Percentiles rank a stretch among this genome's conserved stretches.
phyloP scores from a whole-genome alignment of 2,113 vertebrate species.

The Sebastes schlegelii region DNA sequence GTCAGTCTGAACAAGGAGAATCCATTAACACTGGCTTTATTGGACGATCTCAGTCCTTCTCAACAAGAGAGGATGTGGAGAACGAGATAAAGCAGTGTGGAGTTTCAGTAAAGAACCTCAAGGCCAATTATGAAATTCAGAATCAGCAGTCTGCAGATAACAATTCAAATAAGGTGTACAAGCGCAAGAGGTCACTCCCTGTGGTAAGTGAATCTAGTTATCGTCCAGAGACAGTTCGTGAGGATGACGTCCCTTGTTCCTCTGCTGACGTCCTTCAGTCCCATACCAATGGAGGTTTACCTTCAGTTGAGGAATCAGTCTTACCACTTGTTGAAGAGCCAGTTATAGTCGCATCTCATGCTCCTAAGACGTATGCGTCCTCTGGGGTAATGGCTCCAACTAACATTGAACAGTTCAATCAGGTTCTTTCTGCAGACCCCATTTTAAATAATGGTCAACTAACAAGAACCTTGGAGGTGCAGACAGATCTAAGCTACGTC shows the following conservation, averaged over 20 bases:
- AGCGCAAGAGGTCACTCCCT: conserved; percentile 84
- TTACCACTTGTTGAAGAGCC: conserved; percentile 77
- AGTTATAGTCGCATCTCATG: conserved; percentile 68
- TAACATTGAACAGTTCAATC: conserved; percentile 73
- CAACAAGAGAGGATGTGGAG: conserved; percentile 90
- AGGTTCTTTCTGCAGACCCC: conserved; percentile 68
- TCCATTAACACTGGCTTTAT: conserved; percentile 73
- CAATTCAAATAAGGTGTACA: conserved; percentile 81
- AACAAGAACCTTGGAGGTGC: conserved; percentile 81
- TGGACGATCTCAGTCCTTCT: conserved; percentile 90
- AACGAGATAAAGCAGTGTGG: conserved; percentile 93
- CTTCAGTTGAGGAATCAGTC: conserved; percentile 54
- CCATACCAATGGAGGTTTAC: conserved; percentile 50
- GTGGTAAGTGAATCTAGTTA: conserved; percentile 74
- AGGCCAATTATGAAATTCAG: conserved; percentile 91
- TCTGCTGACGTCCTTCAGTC: conserved; percentile 39
- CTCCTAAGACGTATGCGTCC: conserved; percentile 65
- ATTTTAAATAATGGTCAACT: conserved; percentile 81
- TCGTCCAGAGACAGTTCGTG: conserved; percentile 81
- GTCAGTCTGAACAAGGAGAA: conserved; percentile 52
- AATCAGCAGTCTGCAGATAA: conserved; percentile 65
- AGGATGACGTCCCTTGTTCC: conserved; percentile 81
- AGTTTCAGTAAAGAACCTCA: conserved; percentile 93
- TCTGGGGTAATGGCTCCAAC: conserved; percentile 65
- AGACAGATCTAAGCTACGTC: conserved; percentile 85